A percentile compares a stretch with the other conserved stretches of the same genome.
Evolutionary conservation across 2,888 invertebrate species (phyloP).

Genomic region (Scaptomyza flava): DNA sequence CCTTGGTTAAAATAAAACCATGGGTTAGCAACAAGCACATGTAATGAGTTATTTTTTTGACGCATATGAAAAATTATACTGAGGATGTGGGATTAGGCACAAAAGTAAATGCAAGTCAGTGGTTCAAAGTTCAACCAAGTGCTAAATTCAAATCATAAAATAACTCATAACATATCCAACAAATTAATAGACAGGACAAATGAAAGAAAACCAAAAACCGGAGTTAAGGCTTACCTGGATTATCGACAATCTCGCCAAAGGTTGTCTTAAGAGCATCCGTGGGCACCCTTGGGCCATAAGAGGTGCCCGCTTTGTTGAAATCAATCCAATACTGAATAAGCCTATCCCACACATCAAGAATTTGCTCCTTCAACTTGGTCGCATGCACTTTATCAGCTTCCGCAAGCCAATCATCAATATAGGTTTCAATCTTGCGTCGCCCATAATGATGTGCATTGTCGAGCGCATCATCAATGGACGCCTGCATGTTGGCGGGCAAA

Average conservation of each 20-base stretch:
- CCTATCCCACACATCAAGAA: constrained; percentile 96
- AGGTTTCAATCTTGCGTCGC: constrained; percentile 94
- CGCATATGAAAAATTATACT: constrained; percentile 47
- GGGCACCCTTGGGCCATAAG: constrained; percentile 90
- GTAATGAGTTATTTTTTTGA: constrained; percentile 68
- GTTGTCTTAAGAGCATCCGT: constrained; percentile 89
- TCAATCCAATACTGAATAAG: constrained; percentile 97
- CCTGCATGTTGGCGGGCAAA: constrained; percentile 87
- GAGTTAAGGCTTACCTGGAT: constrained; percentile 87
- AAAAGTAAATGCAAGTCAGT: constrained; percentile 11
- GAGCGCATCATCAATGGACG: constrained; percentile 93
- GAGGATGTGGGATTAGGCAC: constrained; percentile 42
- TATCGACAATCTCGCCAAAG: constrained; percentile 89
- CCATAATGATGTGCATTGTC: constrained; percentile 97
- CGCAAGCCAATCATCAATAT: constrained; percentile 91
- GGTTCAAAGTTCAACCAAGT: constrained; percentile 13
- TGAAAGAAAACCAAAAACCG: constrained; percentile 15
- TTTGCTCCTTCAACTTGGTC: constrained; percentile 93
- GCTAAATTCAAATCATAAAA: constrained; percentile 21
- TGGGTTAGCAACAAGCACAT: constrained; percentile 82
- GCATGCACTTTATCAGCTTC: constrained; percentile 93
- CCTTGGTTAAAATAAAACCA: constrained; percentile 84
- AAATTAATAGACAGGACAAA: constrained; percentile 34
- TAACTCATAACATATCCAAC: constrained; percentile 38
- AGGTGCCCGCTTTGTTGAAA: constrained; percentile 86